A percentile compares a stretch with the other conserved stretches of the same genome.
These are phyloP conservation scores for Tachycineta bicolor DNA, from an alignment of 2,113 vertebrate species.

Conservation along the genomic window DNA sequence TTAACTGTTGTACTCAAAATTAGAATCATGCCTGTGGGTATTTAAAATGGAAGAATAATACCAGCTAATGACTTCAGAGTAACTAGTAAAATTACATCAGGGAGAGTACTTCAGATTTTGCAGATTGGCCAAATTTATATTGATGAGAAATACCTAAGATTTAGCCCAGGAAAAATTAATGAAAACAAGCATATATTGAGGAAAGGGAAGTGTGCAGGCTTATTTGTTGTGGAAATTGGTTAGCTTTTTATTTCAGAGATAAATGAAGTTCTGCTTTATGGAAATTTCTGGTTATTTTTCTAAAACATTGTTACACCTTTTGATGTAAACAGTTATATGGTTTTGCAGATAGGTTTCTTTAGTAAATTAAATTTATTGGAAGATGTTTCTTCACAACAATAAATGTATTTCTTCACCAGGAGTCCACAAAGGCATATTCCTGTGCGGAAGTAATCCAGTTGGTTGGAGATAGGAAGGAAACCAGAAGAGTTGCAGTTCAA, in stretches of 20 bases:
- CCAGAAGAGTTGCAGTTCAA: background rate
- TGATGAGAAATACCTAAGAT: slow-evolving; percentile 34
- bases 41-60: slow-evolving; percentile 57
- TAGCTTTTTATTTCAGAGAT: slow-evolving; percentile 2
- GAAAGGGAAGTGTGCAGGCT: background rate
- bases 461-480: background rate
- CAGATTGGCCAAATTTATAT: slow-evolving; percentile 46
- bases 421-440: background rate
- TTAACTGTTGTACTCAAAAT: slow-evolving; percentile 32
- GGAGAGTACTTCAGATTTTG: slow-evolving; percentile 43
- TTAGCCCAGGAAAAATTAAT: slow-evolving; percentile 52
- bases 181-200: slow-evolving; percentile 28
- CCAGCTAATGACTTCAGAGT: slow-evolving; percentile 48
- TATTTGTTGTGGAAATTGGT: background rate
- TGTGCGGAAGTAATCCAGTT: background rate
- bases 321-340: background rate
- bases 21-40: slow-evolving; percentile 52
- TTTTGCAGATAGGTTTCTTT: background rate
- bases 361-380: background rate
- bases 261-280: slow-evolving; percentile 4
- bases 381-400: background rate
- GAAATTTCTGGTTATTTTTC: slow-evolving; percentile 21
- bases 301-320: background rate
- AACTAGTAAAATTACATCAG: slow-evolving; percentile 58
- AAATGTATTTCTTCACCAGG: background rate